Conservation (phyloP, 2,888 invertebrate genomes). For the Cheilosia urbana region DNA sequence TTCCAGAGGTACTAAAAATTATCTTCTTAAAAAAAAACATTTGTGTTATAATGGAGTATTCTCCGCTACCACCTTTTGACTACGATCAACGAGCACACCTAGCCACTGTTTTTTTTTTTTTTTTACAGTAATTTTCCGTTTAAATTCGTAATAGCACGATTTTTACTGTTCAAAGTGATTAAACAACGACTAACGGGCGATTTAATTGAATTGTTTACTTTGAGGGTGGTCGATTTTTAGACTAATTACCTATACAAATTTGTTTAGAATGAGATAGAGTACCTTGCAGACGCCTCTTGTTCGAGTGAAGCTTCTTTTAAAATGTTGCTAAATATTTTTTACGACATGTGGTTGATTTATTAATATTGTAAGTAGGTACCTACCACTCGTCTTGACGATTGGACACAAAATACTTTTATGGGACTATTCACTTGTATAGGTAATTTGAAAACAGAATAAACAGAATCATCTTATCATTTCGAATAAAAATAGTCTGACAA, state of each 20-base stretch:
- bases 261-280: neutral
- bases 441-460: neutral
- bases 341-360: too few relatives aligned
- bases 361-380: too few relatives aligned
- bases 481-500: neutral
- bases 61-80: too few relatives aligned
- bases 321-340: too few relatives aligned
- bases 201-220: conserved; percentile 27
- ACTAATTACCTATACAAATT: conserved; percentile 7
- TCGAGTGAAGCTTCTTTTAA: neutral
- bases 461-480: neutral
- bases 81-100: neutral
- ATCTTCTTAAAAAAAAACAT: too few relatives aligned
- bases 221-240: neutral
- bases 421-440: too few relatives aligned
- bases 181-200: conserved; percentile 32
- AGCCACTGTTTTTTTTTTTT: neutral
- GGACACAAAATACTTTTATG: neutral
- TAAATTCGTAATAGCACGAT: neutral
- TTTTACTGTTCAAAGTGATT: conserved; percentile 17
- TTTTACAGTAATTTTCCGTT: neutral
- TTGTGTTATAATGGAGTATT: too few relatives aligned
- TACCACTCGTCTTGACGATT: neutral
- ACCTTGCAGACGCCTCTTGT: neutral
- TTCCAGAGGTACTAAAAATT: too few relatives aligned